Evolutionary conservation across 2,888 invertebrate species (phyloP).

Genomic region (Hybos culiciformis): DNA sequence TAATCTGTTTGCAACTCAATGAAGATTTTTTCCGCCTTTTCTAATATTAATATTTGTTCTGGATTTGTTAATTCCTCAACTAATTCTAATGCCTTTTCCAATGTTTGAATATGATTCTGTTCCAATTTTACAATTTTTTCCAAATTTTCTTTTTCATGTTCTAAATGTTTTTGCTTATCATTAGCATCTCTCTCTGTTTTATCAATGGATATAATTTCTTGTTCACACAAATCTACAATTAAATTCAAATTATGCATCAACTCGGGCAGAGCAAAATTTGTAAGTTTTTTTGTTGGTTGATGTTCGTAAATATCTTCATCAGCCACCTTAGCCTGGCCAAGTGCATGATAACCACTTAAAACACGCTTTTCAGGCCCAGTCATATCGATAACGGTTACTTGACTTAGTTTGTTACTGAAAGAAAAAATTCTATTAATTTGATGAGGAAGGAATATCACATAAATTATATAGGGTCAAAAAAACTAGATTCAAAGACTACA

Average conservation of each 20-base stretch:
- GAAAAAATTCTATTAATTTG: slow-evolving; percentile 1
- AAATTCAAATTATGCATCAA: slow-evolving; percentile 83
- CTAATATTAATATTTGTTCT: slow-evolving; percentile 30
- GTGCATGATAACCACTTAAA: slow-evolving; percentile 82
- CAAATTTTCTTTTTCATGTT: slow-evolving; percentile 63
- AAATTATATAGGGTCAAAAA: neutral
- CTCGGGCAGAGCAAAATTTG: slow-evolving; percentile 72
- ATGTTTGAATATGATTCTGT: slow-evolving; percentile 52
- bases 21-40: slow-evolving; percentile 35
- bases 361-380: slow-evolving; percentile 91
- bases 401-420: slow-evolving; percentile 52
- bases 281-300: slow-evolving; percentile 45
- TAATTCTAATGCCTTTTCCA: slow-evolving; percentile 53
- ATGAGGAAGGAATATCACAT: neutral
- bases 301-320: slow-evolving; percentile 49
- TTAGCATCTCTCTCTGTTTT: slow-evolving; percentile 59
- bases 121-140: slow-evolving; percentile 55
- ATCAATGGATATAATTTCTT: slow-evolving; percentile 82
- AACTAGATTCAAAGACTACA: neutral
- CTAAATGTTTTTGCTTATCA: slow-evolving; percentile 64
- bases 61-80: slow-evolving; percentile 43
- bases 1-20: slow-evolving; percentile 42
- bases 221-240: slow-evolving; percentile 85
- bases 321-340: slow-evolving; percentile 49
- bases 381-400: slow-evolving; percentile 98